Percentiles rank a stretch among this genome's conserved stretches.
Evolutionary conservation across 2,797 vertebrate genomes (phyloP).

Genomic region (Trichosurus vulpecula): DNA sequence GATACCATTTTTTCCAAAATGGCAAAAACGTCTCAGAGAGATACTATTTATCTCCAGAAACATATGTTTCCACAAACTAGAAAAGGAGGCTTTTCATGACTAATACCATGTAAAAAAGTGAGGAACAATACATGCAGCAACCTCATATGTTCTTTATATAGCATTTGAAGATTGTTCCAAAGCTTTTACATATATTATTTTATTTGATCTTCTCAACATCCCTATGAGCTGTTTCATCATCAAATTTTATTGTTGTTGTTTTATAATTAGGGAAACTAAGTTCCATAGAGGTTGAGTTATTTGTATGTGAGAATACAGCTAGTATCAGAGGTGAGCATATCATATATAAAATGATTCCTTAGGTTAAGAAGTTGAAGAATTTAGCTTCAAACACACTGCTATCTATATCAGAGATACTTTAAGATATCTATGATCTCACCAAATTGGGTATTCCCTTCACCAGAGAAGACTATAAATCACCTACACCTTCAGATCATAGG

Average conservation of each 20-base stretch:
- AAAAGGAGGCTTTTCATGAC: background rate
- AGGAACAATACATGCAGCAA: background rate
- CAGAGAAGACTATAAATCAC: background rate
- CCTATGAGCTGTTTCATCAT: background rate
- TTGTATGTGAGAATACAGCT: background rate
- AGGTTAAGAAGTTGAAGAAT: background rate
- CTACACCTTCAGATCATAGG: background rate
- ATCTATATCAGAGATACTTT: background rate
- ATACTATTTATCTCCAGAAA: background rate
- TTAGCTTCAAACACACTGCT: background rate
- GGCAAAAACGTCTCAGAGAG: background rate
- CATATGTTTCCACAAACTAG: background rate
- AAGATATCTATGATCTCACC: background rate
- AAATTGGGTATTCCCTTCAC: background rate
- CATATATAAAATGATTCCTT: background rate
- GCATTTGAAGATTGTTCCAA: background rate
- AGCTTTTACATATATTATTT: background rate
- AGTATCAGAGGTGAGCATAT: background rate
- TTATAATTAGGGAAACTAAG: background rate
- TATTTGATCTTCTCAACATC: background rate
- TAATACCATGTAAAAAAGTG: background rate
- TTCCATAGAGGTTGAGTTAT: background rate
- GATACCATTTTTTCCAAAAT: background rate
- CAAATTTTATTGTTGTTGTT: background rate
- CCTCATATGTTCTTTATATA: background rate